Evolutionary conservation across 1,140 invertebrate genomes (phyloP), one percentile per base, ranked within the genome.

Genomic region (Rhagoletis zephyria): DNA sequence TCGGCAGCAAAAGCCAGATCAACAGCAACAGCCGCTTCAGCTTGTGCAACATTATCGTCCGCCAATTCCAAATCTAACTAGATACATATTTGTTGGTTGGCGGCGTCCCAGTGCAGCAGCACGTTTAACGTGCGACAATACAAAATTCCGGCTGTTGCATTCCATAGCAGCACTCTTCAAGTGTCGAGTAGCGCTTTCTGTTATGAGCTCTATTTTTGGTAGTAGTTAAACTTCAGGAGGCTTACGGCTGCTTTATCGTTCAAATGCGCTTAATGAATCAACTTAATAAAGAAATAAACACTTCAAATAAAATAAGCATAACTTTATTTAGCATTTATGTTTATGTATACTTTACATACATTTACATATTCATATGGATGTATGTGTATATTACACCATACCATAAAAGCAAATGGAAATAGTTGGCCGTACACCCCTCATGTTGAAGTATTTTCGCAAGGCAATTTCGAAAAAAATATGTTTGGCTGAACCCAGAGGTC

Each of bases 131-230:
- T 74, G 67, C 67, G 16, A 81, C 45, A 81, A 56, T 56, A 81
- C 45, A 48, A 81, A 81, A 81, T 81, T 81, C 74, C 74, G n/a
- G 45, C 74, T 19, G 74, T 19, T 51, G 48, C 74, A 81, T 81
- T 81, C 74, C 74, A 81, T 7, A 16, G 74, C 48, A 51, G 74
- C 74, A 81, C 74, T 30, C n/a, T 30, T 51, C 48, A 81, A 81
- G 74, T 81, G 74, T 81, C 19, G 48, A 56, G n/a, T 59, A 81
- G 74, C 19, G 74, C 56, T 51, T 81, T 42, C 48, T 81, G 74
- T 81, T 81, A 81, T 81, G 51, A 45, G 74, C 74, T 81, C 74
- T 81, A 81, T 81, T 81, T 81, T 81, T 81, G 74, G 74, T 81
- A 81, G 74, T 81, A 81, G 74, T 81, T 81, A 81, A 81, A 56